Conservation (phyloP, 2,797 vertebrate species). For the Sphaeramia orbicularis region DNA sequence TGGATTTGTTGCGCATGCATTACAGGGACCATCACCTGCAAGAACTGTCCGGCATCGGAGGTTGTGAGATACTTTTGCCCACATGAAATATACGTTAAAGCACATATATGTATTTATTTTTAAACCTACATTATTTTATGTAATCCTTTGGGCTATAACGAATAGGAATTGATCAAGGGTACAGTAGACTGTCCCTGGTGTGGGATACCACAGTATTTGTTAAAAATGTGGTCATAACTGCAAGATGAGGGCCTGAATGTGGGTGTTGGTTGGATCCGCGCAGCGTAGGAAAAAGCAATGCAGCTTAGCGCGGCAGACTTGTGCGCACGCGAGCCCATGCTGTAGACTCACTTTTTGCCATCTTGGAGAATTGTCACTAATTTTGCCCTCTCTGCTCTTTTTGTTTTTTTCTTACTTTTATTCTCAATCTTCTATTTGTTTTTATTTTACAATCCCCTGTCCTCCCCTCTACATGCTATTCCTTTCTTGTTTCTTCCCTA, state of each 20-base stretch:
- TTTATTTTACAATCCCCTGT: constrained; percentile 76
- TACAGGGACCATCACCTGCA: constrained; percentile 97
- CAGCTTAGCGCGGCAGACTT: constrained; percentile 97
- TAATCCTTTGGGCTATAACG: background rate
- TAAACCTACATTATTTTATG: background rate
- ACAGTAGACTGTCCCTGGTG: background rate
- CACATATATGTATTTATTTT: background rate
- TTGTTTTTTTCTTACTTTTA: constrained; percentile 87
- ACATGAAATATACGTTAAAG: background rate
- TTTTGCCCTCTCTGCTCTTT: constrained; percentile 85
- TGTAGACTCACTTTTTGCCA: constrained; percentile 99
- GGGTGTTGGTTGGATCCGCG: constrained; percentile 95
- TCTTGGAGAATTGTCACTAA: constrained; percentile 92
- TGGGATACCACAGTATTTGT: constrained; percentile 30
- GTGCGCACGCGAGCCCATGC: constrained; percentile 96
- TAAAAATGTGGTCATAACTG: constrained; percentile 86
- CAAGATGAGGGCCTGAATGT: constrained; percentile 91
- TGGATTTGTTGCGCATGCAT: constrained; percentile 94
- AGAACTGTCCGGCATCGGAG: constrained; percentile 91
- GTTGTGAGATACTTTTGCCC: constrained; percentile 85
- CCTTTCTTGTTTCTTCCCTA: constrained; percentile 66
- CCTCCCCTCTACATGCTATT: constrained; percentile 79
- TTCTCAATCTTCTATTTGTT: constrained; percentile 86
- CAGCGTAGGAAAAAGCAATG: constrained; percentile 97
- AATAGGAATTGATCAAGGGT: background rate